Evolutionary conservation across 2,888 invertebrate genomes (phyloP), one percentile per base, ranked within the genome.

Genomic region (Pterobdella sp.): DNA sequence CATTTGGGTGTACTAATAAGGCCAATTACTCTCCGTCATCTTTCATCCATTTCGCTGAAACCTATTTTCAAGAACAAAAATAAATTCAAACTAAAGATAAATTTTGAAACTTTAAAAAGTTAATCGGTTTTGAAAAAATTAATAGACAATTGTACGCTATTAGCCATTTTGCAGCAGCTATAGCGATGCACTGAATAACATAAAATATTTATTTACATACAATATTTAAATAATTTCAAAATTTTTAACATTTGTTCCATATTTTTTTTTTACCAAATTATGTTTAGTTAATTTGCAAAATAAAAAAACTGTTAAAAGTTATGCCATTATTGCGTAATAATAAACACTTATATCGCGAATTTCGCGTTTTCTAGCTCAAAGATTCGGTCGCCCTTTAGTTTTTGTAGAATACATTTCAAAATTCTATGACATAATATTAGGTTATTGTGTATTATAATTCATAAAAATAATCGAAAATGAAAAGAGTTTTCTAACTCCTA

Each of bases 91-190:
- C 26, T 56, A 7, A 56, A 56, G 60, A 7, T 7, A 7, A 3
- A 56, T 22, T 56, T 56, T 22, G n/a, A 56, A 56, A 18, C 60
- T 26, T 18, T 56, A 26, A 56, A 56, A 56, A 3, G n/a, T 4
- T 22, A 22, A 4, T 22, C 60, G n/a, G 60, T 26, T 22, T 56
- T 4, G 22, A 56, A 22, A 56, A 56, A 56, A 56, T 14, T 56
- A 4, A 26, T 56, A 56, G 60, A 56, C 60, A 56, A 56, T 56
- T 56, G 60, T 56, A 56, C 4, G 60, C 60, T n/a, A 42, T 22
- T 26, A n/a, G 60, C 60, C 60, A 56, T 56, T 56, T 56, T 56
- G 60, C 60, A 56, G 60, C 60, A 56, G 60, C 60, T 3, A 56
- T 4, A 56, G 42, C 26, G n/a, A 56, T 56, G 60, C 60, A 26